These are phyloP conservation scores for Chrysemys picta DNA, from an alignment of 2,113 vertebrate species.

Conservation along the genomic window DNA sequence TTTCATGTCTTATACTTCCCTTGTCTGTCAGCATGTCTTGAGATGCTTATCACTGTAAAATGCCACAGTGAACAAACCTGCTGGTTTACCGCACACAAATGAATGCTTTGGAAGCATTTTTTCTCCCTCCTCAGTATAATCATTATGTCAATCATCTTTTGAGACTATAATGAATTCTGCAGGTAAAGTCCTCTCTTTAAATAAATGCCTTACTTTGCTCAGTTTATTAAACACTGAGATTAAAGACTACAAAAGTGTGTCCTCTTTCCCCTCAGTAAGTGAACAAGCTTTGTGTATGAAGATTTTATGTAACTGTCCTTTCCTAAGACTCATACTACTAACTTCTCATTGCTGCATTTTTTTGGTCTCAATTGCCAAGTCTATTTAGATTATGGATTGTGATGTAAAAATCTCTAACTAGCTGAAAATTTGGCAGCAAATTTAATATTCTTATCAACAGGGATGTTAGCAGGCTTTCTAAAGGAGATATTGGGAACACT, in stretches of 20 bases:
- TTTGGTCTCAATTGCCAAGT: neutral
- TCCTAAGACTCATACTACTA: neutral
- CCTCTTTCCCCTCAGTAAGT: neutral
- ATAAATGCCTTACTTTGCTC: neutral
- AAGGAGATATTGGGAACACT: neutral
- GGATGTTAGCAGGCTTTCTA: neutral
- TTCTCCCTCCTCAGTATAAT: neutral
- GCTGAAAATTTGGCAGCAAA: neutral
- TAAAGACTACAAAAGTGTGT: neutral
- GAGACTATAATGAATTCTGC: neutral
- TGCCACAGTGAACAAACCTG: neutral
- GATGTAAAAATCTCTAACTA: neutral
- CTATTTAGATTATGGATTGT: neutral
- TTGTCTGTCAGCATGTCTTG: neutral
- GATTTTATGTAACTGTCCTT: rapidly evolving
- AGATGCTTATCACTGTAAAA: neutral
- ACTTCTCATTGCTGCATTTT: neutral
- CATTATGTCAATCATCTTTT: neutral
- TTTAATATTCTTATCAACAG: neutral
- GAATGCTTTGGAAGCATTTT: neutral
- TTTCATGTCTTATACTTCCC: neutral
- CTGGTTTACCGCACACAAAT: rapidly evolving
- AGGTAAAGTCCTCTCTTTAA: neutral
- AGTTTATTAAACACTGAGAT: neutral
- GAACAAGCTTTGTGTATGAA: neutral